Conservation (phyloP, 2,113 vertebrate genomes). For the Channa maculata region DNA sequence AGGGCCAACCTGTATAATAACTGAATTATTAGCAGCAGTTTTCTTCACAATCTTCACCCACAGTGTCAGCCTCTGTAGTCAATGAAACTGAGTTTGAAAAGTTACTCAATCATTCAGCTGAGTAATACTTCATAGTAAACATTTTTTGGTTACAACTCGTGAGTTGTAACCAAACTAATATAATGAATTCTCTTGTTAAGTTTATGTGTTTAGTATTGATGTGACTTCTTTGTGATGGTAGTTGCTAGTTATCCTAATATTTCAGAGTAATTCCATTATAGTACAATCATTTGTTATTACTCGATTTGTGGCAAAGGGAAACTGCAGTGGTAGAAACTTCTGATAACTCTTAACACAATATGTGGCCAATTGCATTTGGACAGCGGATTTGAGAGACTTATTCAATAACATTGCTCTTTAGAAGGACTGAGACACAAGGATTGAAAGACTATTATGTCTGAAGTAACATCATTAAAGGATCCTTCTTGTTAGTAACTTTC, state of each 20-base stretch:
- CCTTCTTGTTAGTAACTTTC: conserved; percentile 1
- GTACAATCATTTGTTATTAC: conserved; percentile 29
- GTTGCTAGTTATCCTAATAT: conserved; percentile 42
- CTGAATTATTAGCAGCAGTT: no score
- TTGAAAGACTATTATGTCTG: conserved; percentile 8
- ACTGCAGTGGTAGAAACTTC: conserved; percentile 59
- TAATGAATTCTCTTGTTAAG: no score
- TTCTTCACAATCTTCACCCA: no score
- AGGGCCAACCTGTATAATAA: no score
- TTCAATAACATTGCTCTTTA: conserved; percentile 46
- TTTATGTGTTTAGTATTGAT: not conserved
- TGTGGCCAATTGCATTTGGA: conserved; percentile 51
- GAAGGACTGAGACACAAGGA: conserved; percentile 14
- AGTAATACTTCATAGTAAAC: no score
- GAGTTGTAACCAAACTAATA: no score
- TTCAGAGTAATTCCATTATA: conserved; percentile 58
- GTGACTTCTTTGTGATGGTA: conserved; percentile 18
- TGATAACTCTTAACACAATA: conserved; percentile 68
- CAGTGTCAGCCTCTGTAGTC: no score
- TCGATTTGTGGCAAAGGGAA: conserved; percentile 55
- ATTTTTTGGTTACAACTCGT: no score
- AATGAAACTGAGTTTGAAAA: no score
- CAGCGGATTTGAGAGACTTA: conserved; percentile 30
- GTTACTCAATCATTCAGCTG: no score
- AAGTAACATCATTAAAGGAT: not conserved